These are phyloP conservation scores for Drosophila siamana DNA, from an alignment of 2,888 invertebrate species.

Conservation along the genomic window DNA sequence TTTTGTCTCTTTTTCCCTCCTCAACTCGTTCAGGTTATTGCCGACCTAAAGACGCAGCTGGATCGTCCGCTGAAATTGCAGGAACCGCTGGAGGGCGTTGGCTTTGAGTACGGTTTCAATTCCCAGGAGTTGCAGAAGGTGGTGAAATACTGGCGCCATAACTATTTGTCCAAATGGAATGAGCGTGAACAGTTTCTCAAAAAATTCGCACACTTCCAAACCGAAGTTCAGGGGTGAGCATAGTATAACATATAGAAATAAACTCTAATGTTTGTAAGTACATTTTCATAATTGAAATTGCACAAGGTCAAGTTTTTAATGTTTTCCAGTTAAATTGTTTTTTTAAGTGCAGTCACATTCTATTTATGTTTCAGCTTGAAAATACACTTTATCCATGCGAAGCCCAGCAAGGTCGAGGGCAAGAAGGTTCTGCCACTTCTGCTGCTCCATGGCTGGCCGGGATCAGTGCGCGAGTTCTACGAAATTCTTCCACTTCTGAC, in stretches of 20 bases:
- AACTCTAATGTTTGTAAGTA: too few relatives aligned
- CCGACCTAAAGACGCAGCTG: slow-evolving; percentile 88
- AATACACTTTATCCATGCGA: slow-evolving; percentile 91
- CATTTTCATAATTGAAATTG: not conserved
- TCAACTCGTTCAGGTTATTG: slow-evolving; percentile 85
- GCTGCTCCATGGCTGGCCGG: slow-evolving; percentile 94
- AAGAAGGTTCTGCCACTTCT: slow-evolving; percentile 88
- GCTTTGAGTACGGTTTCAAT: slow-evolving; percentile 94
- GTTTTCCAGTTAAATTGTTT: not conserved
- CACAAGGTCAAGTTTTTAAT: not conserved
- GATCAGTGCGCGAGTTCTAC: slow-evolving; percentile 92
- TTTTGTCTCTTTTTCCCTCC: not conserved
- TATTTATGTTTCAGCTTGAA: slow-evolving; percentile 75
- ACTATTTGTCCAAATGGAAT: slow-evolving; percentile 89
- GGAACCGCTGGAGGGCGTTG: slow-evolving; percentile 88
- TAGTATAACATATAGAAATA: not conserved
- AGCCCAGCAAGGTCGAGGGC: slow-evolving; percentile 86
- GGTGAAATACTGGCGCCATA: slow-evolving; percentile 91
- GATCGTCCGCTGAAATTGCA: slow-evolving; percentile 86
- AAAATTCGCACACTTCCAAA: slow-evolving; percentile 90
- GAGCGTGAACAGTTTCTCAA: slow-evolving; percentile 90
- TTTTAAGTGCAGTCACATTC: not conserved
- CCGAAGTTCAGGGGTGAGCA: slow-evolving; percentile 89
- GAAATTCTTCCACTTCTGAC: slow-evolving; percentile 90
- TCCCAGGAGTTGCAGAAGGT: slow-evolving; percentile 89